Evolutionary conservation across 2,888 invertebrate species (phyloP).

Genomic region (Cryptus viduatorius): DNA sequence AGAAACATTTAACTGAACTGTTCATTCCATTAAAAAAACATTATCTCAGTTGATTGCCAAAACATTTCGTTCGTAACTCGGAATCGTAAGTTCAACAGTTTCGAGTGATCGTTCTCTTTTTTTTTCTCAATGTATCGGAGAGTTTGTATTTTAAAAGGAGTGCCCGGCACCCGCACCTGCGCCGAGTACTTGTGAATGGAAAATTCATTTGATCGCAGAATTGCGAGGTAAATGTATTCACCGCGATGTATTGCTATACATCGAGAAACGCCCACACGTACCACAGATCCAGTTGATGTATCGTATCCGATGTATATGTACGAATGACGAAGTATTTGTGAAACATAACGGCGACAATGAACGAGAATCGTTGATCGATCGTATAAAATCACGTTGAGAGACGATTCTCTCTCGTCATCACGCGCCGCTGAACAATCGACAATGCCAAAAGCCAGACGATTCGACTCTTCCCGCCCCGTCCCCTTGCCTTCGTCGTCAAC

Average conservation of each 20-base stretch:
- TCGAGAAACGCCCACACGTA: slow-evolving; percentile 1
- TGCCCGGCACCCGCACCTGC: slow-evolving; percentile 1
- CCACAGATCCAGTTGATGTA: not conserved
- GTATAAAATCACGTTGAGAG: slow-evolving; percentile 8
- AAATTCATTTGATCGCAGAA: not conserved
- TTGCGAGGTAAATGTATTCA: not conserved
- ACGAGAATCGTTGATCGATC: slow-evolving; percentile 49
- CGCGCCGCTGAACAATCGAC: slow-evolving; percentile 74
- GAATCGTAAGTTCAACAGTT: too few species aligned
- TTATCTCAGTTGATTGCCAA: too few species aligned
- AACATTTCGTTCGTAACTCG: too few species aligned
- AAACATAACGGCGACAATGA: slow-evolving; percentile 44
- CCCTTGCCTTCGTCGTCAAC: not conserved
- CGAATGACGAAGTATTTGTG: not conserved
- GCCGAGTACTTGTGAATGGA: not conserved
- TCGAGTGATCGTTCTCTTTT: too few species aligned
- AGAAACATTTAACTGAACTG: too few species aligned
- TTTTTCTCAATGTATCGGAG: not conserved
- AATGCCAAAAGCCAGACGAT: slow-evolving; percentile 73
- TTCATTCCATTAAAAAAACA: too few species aligned
- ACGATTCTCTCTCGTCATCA: slow-evolving; percentile 68
- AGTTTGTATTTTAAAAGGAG: slow-evolving; percentile 12
- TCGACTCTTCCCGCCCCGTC: slow-evolving; percentile 33
- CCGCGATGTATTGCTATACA: not conserved
- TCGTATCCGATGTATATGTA: not conserved